Conservation (phyloP, 2,113 vertebrate genomes). For the Phasianus colchicus region DNA sequence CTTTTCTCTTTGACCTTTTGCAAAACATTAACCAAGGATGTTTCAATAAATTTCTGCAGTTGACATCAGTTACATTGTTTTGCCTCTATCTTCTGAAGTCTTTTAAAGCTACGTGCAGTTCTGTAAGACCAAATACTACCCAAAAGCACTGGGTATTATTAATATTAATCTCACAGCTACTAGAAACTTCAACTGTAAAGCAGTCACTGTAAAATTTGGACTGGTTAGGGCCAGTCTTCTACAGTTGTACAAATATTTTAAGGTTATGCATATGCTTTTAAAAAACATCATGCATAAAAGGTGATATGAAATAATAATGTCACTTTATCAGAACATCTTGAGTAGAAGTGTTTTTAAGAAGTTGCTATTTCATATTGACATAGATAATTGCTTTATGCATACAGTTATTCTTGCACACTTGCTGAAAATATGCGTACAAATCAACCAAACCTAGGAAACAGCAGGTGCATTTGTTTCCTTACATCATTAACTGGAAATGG, state of each 20-base stretch:
- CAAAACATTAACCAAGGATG: neutral
- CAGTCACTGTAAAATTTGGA: neutral
- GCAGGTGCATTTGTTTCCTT: neutral
- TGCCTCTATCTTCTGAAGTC: neutral
- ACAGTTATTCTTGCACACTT: neutral
- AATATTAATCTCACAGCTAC: neutral
- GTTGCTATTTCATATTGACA: neutral
- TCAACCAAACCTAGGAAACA: neutral
- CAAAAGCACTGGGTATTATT: neutral
- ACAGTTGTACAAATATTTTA: neutral
- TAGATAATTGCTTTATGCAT: accelerated
- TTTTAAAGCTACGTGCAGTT: neutral
- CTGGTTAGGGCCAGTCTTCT: neutral
- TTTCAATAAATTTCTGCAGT: neutral
- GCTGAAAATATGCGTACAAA: neutral
- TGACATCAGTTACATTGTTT: neutral
- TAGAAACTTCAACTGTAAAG: neutral
- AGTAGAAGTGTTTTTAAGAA: neutral
- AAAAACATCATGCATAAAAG: neutral
- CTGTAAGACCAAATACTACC: neutral
- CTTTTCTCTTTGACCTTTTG: neutral
- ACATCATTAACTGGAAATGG: neutral
- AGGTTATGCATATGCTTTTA: neutral
- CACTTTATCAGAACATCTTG: neutral
- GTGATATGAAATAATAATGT: neutral